Conservation (phyloP, 2,113 vertebrate species). For the Mastomys coucha region DNA sequence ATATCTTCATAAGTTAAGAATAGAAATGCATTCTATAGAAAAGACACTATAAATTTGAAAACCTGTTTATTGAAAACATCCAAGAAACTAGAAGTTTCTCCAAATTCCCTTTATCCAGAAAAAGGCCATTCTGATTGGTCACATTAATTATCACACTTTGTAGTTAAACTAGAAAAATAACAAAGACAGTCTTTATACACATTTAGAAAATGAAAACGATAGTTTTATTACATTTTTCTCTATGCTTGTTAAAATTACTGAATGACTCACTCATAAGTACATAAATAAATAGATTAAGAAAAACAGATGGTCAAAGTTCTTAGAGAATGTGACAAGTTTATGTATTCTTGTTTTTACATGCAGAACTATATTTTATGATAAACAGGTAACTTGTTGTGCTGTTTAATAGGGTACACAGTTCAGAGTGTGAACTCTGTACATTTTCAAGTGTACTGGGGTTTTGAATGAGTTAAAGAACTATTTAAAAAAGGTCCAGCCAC, state of each 20-base stretch:
- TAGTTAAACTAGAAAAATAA: not conserved
- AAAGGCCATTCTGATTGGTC: not conserved
- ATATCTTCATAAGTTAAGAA: not conserved
- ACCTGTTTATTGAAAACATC: not conserved
- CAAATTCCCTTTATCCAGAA: not conserved
- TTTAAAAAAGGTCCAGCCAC: not conserved
- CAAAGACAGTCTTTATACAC: not conserved
- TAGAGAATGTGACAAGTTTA: not conserved
- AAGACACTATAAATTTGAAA: not conserved
- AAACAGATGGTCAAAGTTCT: not conserved
- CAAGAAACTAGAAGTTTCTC: not conserved
- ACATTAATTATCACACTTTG: not conserved
- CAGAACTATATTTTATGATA: conserved; percentile 17
- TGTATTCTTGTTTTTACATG: conserved; percentile 4
- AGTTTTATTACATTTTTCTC: not conserved
- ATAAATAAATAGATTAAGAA: not conserved
- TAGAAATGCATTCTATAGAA: not conserved
- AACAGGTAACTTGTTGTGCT: not conserved
- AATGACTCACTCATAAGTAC: not conserved
- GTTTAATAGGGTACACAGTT: conserved; percentile 4
- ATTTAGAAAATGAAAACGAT: not conserved
- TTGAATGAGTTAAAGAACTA: not conserved
- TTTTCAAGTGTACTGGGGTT: not conserved
- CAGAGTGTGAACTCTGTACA: not conserved
- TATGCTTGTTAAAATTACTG: not conserved